Evolutionary conservation across 2,113 vertebrate genomes (phyloP).

Genomic region (Grammomys dolichurus): DNA sequence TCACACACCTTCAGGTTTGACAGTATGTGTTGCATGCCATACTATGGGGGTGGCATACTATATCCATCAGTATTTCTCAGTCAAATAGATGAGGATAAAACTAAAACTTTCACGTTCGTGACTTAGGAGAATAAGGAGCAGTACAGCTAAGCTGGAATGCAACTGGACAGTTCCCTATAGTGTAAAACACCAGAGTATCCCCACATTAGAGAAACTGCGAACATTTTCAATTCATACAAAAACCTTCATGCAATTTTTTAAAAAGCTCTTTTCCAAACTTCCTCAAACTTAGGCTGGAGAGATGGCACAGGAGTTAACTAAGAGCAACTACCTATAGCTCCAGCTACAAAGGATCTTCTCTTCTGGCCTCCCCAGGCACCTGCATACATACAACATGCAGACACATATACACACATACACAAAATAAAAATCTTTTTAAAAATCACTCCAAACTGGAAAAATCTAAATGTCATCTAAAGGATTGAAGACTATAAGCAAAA

Average conservation of each 20-base stretch:
- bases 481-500: background rate
- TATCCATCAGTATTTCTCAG: background rate
- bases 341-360: background rate
- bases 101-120: background rate
- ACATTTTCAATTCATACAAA: constrained; percentile 28
- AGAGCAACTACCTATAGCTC: background rate
- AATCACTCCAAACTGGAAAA: background rate
- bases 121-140: background rate
- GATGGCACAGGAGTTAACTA: background rate
- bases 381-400: background rate
- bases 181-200: background rate
- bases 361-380: background rate
- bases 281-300: background rate
- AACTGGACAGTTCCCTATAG: background rate
- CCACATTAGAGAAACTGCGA: background rate
- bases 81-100: background rate
- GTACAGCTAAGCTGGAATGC: background rate
- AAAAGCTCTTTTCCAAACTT: background rate
- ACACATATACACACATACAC: background rate
- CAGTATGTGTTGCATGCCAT: background rate
- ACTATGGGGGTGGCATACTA: background rate
- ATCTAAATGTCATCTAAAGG: background rate
- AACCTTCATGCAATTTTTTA: background rate
- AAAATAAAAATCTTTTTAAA: background rate
- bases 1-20: background rate